Conservation (phyloP, 1,140 invertebrate genomes). For the Cephus cinctus region DNA sequence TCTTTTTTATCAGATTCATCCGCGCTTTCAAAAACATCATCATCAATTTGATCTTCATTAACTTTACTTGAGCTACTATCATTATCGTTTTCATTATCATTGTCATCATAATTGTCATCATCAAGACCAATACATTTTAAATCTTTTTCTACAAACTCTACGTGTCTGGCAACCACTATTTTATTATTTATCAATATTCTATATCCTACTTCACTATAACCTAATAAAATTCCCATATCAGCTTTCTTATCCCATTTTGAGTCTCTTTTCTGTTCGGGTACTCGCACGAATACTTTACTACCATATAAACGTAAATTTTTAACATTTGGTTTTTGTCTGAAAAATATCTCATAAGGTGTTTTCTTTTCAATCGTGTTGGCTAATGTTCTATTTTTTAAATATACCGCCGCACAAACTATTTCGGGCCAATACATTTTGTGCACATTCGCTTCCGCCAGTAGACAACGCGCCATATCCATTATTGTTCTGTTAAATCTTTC, state of each 20-base stretch:
- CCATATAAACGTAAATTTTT: slow-evolving; percentile 22
- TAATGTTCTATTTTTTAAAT: slow-evolving; percentile 27
- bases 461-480: too few relatives aligned
- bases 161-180: slow-evolving; percentile 13
- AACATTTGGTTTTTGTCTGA: slow-evolving; percentile 22
- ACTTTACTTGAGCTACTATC: too few relatives aligned
- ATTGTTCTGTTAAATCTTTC: too few relatives aligned
- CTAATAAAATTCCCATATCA: slow-evolving; percentile 12
- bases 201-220: slow-evolving; percentile 14
- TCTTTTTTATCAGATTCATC: too few relatives aligned
- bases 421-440: slow-evolving; percentile 23
- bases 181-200: slow-evolving; percentile 12
- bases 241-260: slow-evolving; percentile 16
- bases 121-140: slow-evolving; percentile 12
- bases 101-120: slow-evolving; percentile 3
- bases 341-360: slow-evolving; percentile 27
- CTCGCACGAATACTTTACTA: slow-evolving; percentile 12
- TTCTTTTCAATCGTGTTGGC: too few relatives aligned
- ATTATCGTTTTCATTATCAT: not conserved
- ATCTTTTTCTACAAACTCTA: slow-evolving; percentile 18
- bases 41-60: too few relatives aligned
- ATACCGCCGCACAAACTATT: slow-evolving; percentile 22
- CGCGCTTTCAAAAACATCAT: too few relatives aligned
- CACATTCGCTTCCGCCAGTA: slow-evolving; percentile 22
- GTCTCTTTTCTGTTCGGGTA: slow-evolving; percentile 9